These are phyloP conservation scores for Ectemnius continuus DNA, from an alignment of 2,888 invertebrate genomes.

Conservation along the genomic window DNA sequence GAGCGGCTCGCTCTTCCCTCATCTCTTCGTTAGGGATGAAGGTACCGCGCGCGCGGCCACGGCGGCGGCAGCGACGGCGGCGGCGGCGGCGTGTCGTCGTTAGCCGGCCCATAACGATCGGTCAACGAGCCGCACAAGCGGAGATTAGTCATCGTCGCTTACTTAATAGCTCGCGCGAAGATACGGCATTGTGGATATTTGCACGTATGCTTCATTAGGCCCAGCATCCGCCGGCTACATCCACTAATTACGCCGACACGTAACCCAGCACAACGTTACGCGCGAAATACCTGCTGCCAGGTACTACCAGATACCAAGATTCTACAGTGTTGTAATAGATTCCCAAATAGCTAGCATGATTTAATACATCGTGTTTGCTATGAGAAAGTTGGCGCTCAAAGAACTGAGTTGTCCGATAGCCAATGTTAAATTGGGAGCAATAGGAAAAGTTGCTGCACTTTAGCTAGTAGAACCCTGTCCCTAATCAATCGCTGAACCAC, in stretches of 20 bases:
- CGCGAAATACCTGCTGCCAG: slow-evolving; percentile 49
- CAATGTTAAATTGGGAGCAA: too few species aligned
- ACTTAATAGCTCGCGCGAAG: slow-evolving; percentile 52
- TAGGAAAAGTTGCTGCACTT: too few species aligned
- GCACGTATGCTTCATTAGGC: slow-evolving; percentile 70
- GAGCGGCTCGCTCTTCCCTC: slow-evolving; percentile 19
- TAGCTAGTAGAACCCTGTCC: too few species aligned
- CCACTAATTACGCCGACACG: slow-evolving; percentile 66
- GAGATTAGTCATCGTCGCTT: slow-evolving; percentile 72
- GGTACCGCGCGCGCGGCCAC: slow-evolving; percentile 30
- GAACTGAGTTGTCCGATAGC: too few species aligned
- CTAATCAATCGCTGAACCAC: not conserved
- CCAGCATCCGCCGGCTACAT: slow-evolving; percentile 60
- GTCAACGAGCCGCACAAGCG: slow-evolving; percentile 65
- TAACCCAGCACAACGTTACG: slow-evolving; percentile 46
- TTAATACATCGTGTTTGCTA: too few species aligned
- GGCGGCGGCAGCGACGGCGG: too few species aligned
- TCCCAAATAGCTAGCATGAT: too few species aligned
- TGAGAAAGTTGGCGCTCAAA: too few species aligned
- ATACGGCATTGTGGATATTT: slow-evolving; percentile 22
- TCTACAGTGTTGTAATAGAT: too few species aligned
- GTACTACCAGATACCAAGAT: slow-evolving; percentile 22
- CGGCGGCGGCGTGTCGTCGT: slow-evolving; percentile 53
- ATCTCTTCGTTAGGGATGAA: slow-evolving; percentile 52
- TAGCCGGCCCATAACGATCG: slow-evolving; percentile 72